These are phyloP conservation scores for Microvelia longipes DNA, from an alignment of 1,140 invertebrate genomes.

Conservation along the genomic window DNA sequence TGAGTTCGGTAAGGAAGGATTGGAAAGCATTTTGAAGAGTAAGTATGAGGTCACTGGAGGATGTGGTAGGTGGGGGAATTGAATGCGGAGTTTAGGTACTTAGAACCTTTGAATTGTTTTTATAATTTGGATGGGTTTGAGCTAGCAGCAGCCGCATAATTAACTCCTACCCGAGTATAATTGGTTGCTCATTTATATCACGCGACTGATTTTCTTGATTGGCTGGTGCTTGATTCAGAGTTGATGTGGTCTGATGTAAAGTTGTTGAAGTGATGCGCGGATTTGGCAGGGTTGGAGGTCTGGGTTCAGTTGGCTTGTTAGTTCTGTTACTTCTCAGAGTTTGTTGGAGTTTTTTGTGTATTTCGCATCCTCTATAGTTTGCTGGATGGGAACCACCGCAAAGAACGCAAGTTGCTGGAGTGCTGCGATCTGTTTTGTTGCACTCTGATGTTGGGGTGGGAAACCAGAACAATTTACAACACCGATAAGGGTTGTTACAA, in stretches of 20 bases:
- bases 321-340: slow-evolving; percentile 12
- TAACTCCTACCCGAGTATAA: neutral
- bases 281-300: too few relatives aligned
- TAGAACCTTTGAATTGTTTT: too few relatives aligned
- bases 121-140: neutral
- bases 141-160: neutral
- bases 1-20: neutral
- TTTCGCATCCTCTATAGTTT: too few relatives aligned
- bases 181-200: neutral
- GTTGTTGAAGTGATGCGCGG: too few relatives aligned
- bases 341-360: slow-evolving; percentile 24
- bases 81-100: too few relatives aligned
- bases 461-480: slow-evolving; percentile 29
- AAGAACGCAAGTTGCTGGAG: slow-evolving; percentile 24
- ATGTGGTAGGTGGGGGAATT: neutral
- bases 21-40: neutral
- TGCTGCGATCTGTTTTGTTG: slow-evolving; percentile 18
- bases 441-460: slow-evolving; percentile 27
- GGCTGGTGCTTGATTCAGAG: neutral
- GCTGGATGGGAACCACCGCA: slow-evolving; percentile 27
- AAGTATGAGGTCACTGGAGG: neutral
- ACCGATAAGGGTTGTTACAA: slow-evolving; percentile 21
- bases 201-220: neutral
- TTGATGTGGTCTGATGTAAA: too few relatives aligned
- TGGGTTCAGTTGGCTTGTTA: neutral